These are phyloP conservation scores for Cotesia glomerata DNA, from an alignment of 1,140 invertebrate genomes.

Conservation along the genomic window DNA sequence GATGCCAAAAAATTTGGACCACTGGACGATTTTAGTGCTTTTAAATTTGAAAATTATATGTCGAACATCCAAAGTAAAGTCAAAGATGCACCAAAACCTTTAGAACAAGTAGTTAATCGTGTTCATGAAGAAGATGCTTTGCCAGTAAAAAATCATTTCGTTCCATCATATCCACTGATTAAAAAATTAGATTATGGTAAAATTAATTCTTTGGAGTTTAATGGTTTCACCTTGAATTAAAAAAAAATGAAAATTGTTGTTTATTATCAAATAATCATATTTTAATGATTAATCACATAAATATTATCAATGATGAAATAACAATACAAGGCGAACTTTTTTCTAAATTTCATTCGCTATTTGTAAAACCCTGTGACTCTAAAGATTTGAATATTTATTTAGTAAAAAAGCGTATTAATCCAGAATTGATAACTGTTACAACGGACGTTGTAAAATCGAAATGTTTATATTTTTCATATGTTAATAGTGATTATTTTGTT, in stretches of 20 bases:
- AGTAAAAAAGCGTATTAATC: slow-evolving; percentile 6
- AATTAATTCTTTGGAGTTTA: slow-evolving; percentile 2
- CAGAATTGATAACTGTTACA: slow-evolving; percentile 14
- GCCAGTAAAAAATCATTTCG: not conserved
- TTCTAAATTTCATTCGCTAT: slow-evolving; percentile 2
- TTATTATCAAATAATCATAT: not conserved
- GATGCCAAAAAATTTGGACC: slow-evolving; percentile 14
- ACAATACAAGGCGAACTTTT: not conserved
- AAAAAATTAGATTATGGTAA: slow-evolving; percentile 12
- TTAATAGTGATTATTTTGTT: slow-evolving; percentile 12
- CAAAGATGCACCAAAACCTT: slow-evolving; percentile 1
- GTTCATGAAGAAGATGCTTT: not conserved
- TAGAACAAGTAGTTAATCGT: not conserved
- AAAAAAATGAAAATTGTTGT: not conserved
- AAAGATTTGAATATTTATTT: not conserved
- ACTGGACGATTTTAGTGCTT: slow-evolving; percentile 17
- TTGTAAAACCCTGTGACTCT: not conserved
- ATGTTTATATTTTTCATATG: slow-evolving; percentile 17
- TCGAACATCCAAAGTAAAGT: slow-evolving; percentile 10
- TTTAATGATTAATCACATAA: not conserved
- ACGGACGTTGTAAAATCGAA: slow-evolving; percentile 4
- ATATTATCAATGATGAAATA: slow-evolving; percentile 6
- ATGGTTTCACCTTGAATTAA: slow-evolving; percentile 7
- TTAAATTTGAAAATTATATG: slow-evolving; percentile 25
- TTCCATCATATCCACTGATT: slow-evolving; percentile 1